phyloP scores from a whole-genome alignment of 2,797 vertebrate genomes.

The Coilia nasus region DNA sequence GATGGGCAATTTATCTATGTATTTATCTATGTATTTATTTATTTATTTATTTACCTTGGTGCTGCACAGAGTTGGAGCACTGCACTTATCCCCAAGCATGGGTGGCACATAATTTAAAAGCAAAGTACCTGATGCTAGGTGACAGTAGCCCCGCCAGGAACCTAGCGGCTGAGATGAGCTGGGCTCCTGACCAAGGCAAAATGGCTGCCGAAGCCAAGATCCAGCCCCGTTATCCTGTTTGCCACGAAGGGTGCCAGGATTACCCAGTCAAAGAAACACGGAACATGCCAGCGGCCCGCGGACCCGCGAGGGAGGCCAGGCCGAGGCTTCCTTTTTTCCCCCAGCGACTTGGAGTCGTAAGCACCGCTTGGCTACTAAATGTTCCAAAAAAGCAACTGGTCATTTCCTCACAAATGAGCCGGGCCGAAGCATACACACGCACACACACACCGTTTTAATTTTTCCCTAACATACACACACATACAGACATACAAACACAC shows the following conservation, averaged over 20 bases:
- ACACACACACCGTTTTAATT: background rate
- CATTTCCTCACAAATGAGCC: slow-evolving; percentile 45
- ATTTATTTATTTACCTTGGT: background rate
- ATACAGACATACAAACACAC: too few species aligned
- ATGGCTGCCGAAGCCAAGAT: background rate
- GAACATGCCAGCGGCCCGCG: slow-evolving; percentile 3
- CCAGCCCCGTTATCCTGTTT: slow-evolving; percentile 9
- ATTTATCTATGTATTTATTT: too few species aligned
- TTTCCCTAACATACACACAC: too few species aligned
- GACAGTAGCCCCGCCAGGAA: background rate
- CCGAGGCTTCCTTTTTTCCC: background rate
- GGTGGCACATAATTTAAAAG: slow-evolving; percentile 8
- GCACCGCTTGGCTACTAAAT: slow-evolving; percentile 32
- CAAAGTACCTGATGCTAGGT: background rate
- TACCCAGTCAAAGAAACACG: background rate
- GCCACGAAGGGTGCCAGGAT: slow-evolving; percentile 10
- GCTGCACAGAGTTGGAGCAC: background rate
- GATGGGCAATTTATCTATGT: background rate
- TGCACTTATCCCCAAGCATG: background rate
- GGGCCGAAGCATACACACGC: slow-evolving; percentile 36
- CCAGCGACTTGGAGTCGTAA: slow-evolving; percentile 10
- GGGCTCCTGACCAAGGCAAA: slow-evolving; percentile 12
- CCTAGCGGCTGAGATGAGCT: background rate
- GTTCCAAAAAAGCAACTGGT: slow-evolving; percentile 26
- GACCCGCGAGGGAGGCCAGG: background rate